These are phyloP conservation scores for Drosophila navojoa DNA, from an alignment of 1,140 invertebrate species.

Conservation along the genomic window DNA sequence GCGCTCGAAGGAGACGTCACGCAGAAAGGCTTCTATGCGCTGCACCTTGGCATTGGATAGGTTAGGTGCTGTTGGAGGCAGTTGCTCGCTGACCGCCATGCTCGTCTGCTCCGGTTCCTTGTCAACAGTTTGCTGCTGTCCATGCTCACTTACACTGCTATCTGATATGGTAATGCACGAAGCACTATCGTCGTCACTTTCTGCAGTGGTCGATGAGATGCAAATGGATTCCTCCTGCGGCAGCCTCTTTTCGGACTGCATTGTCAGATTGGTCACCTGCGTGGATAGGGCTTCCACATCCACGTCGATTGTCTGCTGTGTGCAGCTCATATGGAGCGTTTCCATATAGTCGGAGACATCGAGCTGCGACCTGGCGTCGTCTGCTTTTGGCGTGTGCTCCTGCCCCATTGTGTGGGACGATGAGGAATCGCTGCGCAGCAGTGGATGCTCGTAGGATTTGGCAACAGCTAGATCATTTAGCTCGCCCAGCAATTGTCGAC, in stretches of 20 bases:
- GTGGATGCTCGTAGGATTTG: conserved; percentile 30
- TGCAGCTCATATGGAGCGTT: conserved; percentile 64
- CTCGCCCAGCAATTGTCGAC: conserved; percentile 41
- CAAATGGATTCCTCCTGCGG: conserved; percentile 49
- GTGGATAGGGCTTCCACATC: conserved; percentile 46
- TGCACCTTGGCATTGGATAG: conserved; percentile 54
- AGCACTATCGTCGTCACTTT: conserved; percentile 34
- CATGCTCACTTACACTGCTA: conserved; percentile 51
- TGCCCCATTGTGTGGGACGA: conserved; percentile 4
- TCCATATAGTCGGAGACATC: conserved; percentile 72
- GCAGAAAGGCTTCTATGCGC: conserved; percentile 71
- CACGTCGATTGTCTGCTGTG: conserved; percentile 20
- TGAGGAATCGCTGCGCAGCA: conserved; percentile 41
- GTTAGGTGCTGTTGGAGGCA: background rate
- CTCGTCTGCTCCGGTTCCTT: conserved; percentile 22
- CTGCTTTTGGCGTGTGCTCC: conserved; percentile 5
- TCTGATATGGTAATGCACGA: conserved; percentile 73
- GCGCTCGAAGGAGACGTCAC: conserved; percentile 65
- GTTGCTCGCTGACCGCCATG: conserved; percentile 49
- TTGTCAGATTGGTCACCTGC: conserved; percentile 54
- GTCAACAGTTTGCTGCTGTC: background rate
- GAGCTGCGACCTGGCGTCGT: background rate
- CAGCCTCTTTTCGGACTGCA: conserved; percentile 20
- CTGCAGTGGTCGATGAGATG: conserved; percentile 69
- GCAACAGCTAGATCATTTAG: background rate